Percentiles rank a stretch among this genome's conserved stretches.
Conservation (phyloP, 2,888 invertebrate species). For the Amiota communis region DNA sequence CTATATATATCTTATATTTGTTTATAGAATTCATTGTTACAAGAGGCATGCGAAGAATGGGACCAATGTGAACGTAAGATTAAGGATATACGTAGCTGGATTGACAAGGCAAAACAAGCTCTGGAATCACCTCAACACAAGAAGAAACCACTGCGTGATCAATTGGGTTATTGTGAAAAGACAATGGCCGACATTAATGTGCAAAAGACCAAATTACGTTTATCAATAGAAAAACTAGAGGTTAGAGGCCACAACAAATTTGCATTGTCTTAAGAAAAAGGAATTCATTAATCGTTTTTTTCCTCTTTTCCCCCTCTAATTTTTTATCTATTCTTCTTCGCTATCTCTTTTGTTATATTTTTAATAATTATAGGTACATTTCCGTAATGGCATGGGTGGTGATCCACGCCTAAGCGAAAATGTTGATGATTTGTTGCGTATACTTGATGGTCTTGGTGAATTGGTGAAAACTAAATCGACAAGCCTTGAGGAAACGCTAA, state of each 20-base stretch:
- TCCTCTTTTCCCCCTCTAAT: constrained; percentile 27
- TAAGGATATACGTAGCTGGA: constrained; percentile 90
- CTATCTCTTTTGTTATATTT: neutral
- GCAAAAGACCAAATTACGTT: constrained; percentile 90
- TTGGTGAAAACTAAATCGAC: constrained; percentile 69
- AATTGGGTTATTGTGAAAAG: constrained; percentile 89
- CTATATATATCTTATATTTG: neutral
- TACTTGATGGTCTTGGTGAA: constrained; percentile 77
- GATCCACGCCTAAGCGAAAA: constrained; percentile 83
- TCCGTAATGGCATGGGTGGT: constrained; percentile 88
- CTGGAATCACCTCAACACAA: constrained; percentile 87
- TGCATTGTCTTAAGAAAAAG: neutral
- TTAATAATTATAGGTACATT: constrained; percentile 82
- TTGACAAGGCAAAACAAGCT: constrained; percentile 86
- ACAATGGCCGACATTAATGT: constrained; percentile 89
- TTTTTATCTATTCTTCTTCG: constrained; percentile 4
- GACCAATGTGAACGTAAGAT: constrained; percentile 96
- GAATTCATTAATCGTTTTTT: constrained; percentile 11
- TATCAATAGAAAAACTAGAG: constrained; percentile 92
- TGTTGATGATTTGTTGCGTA: constrained; percentile 80
- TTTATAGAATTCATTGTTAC: constrained; percentile 85
- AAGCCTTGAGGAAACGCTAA: constrained; percentile 83
- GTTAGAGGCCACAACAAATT: constrained; percentile 74
- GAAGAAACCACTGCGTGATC: constrained; percentile 90
- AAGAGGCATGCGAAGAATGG: constrained; percentile 96